Evolutionary conservation across 2,113 vertebrate species (phyloP), one percentile per base, ranked within the genome.

Genomic region (Halichoeres trimaculatus): DNA sequence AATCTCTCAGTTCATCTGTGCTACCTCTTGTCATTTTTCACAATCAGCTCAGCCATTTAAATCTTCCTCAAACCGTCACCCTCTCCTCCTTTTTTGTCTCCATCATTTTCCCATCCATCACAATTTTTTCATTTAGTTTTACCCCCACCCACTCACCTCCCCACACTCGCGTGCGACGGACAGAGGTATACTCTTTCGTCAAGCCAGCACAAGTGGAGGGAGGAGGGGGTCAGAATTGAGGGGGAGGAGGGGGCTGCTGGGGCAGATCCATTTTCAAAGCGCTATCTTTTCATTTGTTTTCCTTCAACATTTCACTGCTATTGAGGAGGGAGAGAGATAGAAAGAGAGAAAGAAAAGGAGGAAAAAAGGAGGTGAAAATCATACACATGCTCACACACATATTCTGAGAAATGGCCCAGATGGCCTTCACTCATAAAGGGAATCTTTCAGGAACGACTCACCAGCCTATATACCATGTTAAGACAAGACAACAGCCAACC

Each of bases 241-340:
- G 48, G 40, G 75, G 43, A 6, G 16, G 43, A 17, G 17, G 43
- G 43, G 43, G 77, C 78, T 88, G 81, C 78, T 80, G 70, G 72
- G 70, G 58, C 50, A 45, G 89, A 93, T 94, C 86, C 72, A 85
- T 85, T 94, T 94, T 91, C 90, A 93, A 93, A 93, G 85, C n/a
- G 11, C 72, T 80, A 84, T 88, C 88, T 92, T 83, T 92, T 93
- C 70, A 85, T 92, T 93, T 92, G 81, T 93, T 93, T 93, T 79
- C 80, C 70, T 86, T 89, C 50, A 74, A 87, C 70, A 72, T 87
- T 85, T 90, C 87, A 86, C 81, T 77, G 76, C 81, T 85, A 68
- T 86, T 92, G 87, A 73, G 67, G 70, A 83, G 47, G 50, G 70
- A 51, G 43, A 48, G 53, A 19, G 71, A 60, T 64, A 56, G 63